Evolutionary conservation across 1,140 invertebrate genomes (phyloP).

Genomic region (Hermetia illucens): DNA sequence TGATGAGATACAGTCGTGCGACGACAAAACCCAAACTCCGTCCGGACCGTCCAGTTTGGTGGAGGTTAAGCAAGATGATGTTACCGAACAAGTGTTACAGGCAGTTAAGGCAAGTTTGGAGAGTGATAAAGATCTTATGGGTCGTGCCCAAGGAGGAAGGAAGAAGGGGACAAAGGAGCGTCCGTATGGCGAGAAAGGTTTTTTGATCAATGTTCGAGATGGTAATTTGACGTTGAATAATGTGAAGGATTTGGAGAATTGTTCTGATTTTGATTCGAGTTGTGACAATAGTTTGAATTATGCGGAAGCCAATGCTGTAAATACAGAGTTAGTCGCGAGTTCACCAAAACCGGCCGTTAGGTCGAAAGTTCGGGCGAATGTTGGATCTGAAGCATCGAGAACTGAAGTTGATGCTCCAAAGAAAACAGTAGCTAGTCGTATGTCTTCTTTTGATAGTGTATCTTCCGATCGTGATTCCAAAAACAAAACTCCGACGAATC

Average conservation of each 20-base stretch:
- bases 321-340: neutral
- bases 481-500: neutral
- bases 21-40: neutral
- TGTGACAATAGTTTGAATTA: constrained; percentile 29
- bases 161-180: constrained; percentile 5
- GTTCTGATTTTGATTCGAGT: constrained; percentile 28
- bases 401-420: neutral
- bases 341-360: neutral
- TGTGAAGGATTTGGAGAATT: constrained; percentile 26
- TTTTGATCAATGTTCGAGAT: constrained; percentile 21
- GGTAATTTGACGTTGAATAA: constrained; percentile 21
- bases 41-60: neutral
- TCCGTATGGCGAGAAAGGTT: constrained; percentile 25
- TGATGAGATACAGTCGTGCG: no score
- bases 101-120: constrained; percentile 17
- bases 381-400: neutral
- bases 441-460: neutral
- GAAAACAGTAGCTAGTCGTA: neutral
- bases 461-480: neutral
- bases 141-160: constrained; percentile 1
- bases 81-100: constrained; percentile 18
- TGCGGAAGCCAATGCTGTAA: constrained; percentile 16
- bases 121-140: neutral
- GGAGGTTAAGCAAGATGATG: neutral
- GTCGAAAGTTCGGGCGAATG: no score